phyloP scores from a whole-genome alignment of 2,797 vertebrate species.

The Schizopygopsis malacanthus region DNA sequence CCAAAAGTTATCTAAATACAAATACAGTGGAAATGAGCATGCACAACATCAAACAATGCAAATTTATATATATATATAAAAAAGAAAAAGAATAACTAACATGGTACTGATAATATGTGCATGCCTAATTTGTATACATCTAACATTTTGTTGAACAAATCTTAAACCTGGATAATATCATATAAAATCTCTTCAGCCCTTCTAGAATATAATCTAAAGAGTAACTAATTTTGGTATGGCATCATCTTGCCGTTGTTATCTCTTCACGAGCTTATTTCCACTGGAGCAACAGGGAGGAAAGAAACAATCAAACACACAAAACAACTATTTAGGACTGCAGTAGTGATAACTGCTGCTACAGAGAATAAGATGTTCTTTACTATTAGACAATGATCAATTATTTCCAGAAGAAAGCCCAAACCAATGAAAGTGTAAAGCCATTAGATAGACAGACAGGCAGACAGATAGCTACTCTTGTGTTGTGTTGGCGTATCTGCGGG shows the following conservation, averaged over 20 bases:
- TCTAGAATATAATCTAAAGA: not conserved
- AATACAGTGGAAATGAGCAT: not conserved
- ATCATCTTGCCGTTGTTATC: too few relatives aligned
- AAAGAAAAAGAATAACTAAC: not conserved
- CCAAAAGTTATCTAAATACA: not conserved
- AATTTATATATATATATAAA: not conserved
- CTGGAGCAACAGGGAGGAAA: not conserved
- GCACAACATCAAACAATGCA: not conserved
- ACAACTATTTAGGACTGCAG: slow-evolving; percentile 54
- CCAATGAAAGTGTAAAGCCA: not conserved
- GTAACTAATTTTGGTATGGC: not conserved
- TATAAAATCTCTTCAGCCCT: not conserved
- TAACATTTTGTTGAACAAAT: not conserved
- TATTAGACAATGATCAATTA: slow-evolving; percentile 10
- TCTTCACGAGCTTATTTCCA: not conserved
- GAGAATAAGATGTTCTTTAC: slow-evolving; percentile 9
- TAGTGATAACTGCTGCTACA: slow-evolving; percentile 39
- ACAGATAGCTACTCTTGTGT: not conserved
- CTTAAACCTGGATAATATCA: slow-evolving; percentile 1
- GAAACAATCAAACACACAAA: slow-evolving; percentile 10
- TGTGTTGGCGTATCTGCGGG: slow-evolving; percentile 7
- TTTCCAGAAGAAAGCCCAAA: slow-evolving; percentile 11
- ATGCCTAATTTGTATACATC: not conserved
- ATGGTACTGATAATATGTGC: not conserved
- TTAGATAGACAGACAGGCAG: not conserved